A percentile compares a stretch with the other conserved stretches of the same genome.
phyloP scores from a whole-genome alignment of 2,888 invertebrate genomes.

The Synanthedon formicaeformis region DNA sequence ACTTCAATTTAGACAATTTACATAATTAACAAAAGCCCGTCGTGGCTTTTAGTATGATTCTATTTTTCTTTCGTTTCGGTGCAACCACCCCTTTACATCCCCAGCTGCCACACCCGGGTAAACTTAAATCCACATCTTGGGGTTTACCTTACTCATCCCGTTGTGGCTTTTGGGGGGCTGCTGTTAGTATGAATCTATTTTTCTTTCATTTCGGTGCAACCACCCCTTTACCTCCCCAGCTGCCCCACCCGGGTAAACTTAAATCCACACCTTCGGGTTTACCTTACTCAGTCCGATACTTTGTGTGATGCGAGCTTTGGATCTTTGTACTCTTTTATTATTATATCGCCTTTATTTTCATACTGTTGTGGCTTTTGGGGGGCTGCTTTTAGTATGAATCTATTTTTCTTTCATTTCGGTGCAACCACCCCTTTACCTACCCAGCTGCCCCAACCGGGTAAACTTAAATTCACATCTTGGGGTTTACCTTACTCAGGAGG shows the following conservation, averaged over 20 bases:
- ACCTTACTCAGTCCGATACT: no score
- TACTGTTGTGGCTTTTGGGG: no score
- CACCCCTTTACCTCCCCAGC: no score
- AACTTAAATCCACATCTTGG: slow-evolving; percentile 77
- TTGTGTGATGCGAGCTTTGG: no score
- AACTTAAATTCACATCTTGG: slow-evolving; percentile 77
- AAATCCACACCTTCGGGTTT: no score
- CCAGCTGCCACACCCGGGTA: slow-evolving; percentile 98
- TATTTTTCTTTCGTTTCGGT: no score
- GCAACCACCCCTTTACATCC: slow-evolving; percentile 81
- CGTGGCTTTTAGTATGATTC: slow-evolving; percentile 76
- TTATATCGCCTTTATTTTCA: no score
- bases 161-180: no score
- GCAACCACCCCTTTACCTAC: slow-evolving; percentile 79
- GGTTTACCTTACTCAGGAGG: slow-evolving; percentile 77
- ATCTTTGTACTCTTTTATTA: no score
- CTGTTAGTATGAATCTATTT: no score
- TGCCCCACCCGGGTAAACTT: no score
- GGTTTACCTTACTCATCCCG: slow-evolving; percentile 76
- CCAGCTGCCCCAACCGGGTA: slow-evolving; percentile 98
- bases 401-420: slow-evolving; percentile 69
- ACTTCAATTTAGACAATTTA: slow-evolving; percentile 58
- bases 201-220: no score
- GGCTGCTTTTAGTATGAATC: slow-evolving; percentile 80
- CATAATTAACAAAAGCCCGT: slow-evolving; percentile 55